Evolutionary conservation across 2,797 vertebrate genomes (phyloP), one percentile per base, ranked within the genome.

Genomic region (Ispidina picta): DNA sequence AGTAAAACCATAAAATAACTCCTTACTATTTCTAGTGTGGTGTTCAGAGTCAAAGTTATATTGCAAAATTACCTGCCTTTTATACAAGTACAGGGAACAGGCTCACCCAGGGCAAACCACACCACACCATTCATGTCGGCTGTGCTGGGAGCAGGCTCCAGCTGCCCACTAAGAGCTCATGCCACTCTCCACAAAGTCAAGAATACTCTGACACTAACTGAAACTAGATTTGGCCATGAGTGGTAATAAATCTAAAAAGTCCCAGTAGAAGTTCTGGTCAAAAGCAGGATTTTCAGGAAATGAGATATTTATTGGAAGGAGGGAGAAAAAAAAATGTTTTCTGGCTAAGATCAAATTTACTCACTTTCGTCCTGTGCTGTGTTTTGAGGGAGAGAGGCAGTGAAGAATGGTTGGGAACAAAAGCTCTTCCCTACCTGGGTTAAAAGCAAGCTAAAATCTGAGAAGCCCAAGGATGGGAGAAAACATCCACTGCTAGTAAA

Each of bases 211-310:
- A 25, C 28, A 17, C 35, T 23, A 48, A 88, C 69, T 62, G 54
- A 73, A 88, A 68, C 8, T 55, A 48, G 12, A 84, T 82, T 80
- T 90, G 62, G 65, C 48, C 51, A 33, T 6, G 18, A 91, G 25
- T 51, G 39, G 86, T 59, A 65, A 86, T 82, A 84, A 85, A 88
- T 69, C 46, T 89, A 82, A 69, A 44, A 88, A 77, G 72, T 82
- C 81, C 43, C 65, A 82, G 56, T 5, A 62, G 81, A 94, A 85
- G 72, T 56, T 83, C 76, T 76, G 52, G 63, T 92, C 69, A 84
- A 88, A 90, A 43, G 71, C 58, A 74, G 55, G 62, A 49, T 75
- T 93, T 92, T 91, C 89, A 84, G 89, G 83, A 93, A 96, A 91
- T 83, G 28, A 77, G 72, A 16, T 92, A 93, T 65, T 90, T 92